Evolutionary conservation across 2,113 vertebrate genomes (phyloP).

Genomic region (Zootoca vivipara): DNA sequence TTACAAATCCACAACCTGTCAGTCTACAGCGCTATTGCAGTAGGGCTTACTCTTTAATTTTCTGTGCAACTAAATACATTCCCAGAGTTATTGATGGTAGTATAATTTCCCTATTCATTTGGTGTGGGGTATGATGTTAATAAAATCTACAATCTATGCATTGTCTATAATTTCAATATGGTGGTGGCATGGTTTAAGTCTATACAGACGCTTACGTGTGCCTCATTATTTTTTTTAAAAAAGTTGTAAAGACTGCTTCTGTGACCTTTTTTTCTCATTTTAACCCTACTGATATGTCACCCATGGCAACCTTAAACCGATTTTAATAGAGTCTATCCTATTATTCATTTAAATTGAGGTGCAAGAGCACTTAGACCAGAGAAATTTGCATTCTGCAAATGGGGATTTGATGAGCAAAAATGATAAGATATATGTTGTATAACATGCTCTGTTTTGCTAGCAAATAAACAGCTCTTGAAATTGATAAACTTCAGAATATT

Average conservation of each 20-base stretch:
- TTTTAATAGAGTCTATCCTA: constrained; percentile 90
- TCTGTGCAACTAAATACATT: constrained; percentile 73
- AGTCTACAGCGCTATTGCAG: constrained; percentile 67
- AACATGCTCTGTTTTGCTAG: constrained; percentile 88
- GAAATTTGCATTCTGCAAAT: constrained; percentile 91
- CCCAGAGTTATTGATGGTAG: constrained; percentile 73
- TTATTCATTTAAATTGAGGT: constrained; percentile 91
- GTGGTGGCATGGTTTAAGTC: constrained; percentile 71
- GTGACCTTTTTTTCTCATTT: constrained; percentile 87
- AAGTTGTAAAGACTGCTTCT: constrained; percentile 84
- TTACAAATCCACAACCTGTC: constrained; percentile 79
- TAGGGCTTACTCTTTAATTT: constrained; percentile 76
- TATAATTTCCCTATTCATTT: constrained; percentile 77
- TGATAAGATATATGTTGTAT: constrained; percentile 91
- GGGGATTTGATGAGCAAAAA: constrained; percentile 91
- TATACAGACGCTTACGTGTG: constrained; percentile 74
- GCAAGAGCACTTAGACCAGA: constrained; percentile 88
- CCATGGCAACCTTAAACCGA: constrained; percentile 88
- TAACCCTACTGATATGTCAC: constrained; percentile 89
- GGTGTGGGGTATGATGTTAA: constrained; percentile 49
- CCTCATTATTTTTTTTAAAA: constrained; percentile 81
- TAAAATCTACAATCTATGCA: constrained; percentile 69
- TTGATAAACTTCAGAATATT: constrained; percentile 90
- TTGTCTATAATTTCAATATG: constrained; percentile 77
- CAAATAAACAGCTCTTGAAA: constrained; percentile 90